Percentiles rank a stretch among this genome's conserved stretches.
Evolutionary conservation across 2,888 invertebrate species (phyloP).

Genomic region (Pachydiplax longipennis): DNA sequence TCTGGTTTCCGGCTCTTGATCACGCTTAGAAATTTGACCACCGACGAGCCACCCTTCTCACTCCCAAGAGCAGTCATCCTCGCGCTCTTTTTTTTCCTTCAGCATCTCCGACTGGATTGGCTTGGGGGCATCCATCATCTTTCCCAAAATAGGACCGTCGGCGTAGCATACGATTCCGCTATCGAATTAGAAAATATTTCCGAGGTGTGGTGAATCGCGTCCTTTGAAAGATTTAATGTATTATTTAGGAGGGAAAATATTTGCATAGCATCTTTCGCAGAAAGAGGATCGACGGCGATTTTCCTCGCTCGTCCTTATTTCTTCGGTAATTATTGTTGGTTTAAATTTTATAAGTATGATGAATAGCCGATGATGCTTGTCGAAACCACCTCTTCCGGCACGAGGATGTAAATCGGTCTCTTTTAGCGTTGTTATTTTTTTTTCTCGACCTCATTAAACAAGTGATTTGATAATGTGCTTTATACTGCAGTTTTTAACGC

Average conservation of each 20-base stretch:
- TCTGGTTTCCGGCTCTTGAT: slow-evolving; percentile 36
- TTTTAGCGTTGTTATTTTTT: too few species aligned
- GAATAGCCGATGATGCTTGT: too few species aligned
- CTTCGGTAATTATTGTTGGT: too few species aligned
- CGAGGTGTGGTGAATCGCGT: background rate
- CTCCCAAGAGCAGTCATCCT: background rate
- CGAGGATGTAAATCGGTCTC: too few species aligned
- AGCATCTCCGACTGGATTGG: background rate
- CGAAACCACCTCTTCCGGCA: too few species aligned
- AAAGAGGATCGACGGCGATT: too few species aligned
- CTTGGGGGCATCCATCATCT: background rate
- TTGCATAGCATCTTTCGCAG: background rate
- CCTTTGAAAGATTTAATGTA: background rate
- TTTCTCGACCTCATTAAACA: too few species aligned
- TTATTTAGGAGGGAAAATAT: background rate
- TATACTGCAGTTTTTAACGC: too few species aligned
- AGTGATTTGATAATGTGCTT: too few species aligned
- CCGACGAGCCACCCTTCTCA: background rate
- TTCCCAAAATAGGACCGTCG: slow-evolving; percentile 11
- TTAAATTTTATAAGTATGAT: too few species aligned
- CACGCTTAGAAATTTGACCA: slow-evolving; percentile 33
- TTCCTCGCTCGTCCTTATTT: too few species aligned
- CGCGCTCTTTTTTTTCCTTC: background rate
- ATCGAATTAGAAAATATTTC: background rate
- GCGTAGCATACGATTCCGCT: background rate